Evolutionary conservation across 2,888 invertebrate genomes (phyloP).

Genomic region (Syrphus vitripennis): DNA sequence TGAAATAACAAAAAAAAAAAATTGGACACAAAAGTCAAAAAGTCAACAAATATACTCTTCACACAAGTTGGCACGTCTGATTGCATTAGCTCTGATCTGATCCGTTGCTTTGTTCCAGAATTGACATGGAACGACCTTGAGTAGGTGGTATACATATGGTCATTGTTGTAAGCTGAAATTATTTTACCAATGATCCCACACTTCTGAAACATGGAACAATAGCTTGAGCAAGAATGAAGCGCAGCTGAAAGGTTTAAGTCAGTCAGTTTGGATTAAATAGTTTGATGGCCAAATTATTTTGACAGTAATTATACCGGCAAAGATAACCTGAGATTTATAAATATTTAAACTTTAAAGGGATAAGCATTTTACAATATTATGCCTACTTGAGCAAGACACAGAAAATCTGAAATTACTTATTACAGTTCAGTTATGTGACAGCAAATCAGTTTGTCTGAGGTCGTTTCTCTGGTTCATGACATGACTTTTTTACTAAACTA

Average conservation of each 20-base stretch:
- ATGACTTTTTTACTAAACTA: no score
- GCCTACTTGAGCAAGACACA: not conserved
- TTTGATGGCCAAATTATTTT: conserved; percentile 47
- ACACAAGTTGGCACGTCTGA: conserved; percentile 33
- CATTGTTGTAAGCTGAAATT: conserved; percentile 37
- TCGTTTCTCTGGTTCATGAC: no score
- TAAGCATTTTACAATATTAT: not conserved
- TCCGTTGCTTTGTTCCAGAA: conserved; percentile 31
- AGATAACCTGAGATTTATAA: not conserved
- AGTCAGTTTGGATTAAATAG: conserved; percentile 20
- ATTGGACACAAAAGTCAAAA: conserved; percentile 62
- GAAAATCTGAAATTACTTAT: not conserved
- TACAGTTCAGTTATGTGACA: not conserved
- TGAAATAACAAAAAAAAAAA: conserved; percentile 1
- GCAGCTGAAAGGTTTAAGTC: conserved; percentile 22
- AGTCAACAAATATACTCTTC: conserved; percentile 35
- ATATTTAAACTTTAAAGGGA: not conserved
- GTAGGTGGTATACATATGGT: not conserved
- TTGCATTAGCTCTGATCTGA: conserved; percentile 41
- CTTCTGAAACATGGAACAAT: conserved; percentile 9
- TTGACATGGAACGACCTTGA: conserved; percentile 56
- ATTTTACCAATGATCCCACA: conserved; percentile 19
- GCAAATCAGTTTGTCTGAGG: not conserved
- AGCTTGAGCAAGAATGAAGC: not conserved
- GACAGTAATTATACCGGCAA: conserved; percentile 50